Percentiles rank a stretch among this genome's conserved stretches.
Conservation (phyloP, 2,113 vertebrate species). For the Lucifuga dentata region DNA sequence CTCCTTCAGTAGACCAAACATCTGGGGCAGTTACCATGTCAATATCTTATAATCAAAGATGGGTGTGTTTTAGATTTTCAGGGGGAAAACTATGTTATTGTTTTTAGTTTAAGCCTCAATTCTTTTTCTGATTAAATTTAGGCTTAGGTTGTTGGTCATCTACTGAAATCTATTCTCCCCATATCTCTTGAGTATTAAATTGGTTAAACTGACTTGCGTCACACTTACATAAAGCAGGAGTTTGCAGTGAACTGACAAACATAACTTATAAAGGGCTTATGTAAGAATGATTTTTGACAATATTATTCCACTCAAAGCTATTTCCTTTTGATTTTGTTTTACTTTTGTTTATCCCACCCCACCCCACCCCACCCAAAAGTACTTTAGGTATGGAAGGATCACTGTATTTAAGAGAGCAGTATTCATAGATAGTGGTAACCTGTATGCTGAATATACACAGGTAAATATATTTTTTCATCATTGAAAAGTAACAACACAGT, state of each 20-base stretch:
- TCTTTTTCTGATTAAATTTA: background rate
- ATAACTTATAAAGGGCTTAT: background rate
- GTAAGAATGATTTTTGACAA: background rate
- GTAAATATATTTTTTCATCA: slow-evolving; percentile 26
- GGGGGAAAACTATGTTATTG: background rate
- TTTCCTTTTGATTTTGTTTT: background rate
- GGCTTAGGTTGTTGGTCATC: background rate
- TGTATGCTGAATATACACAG: slow-evolving; percentile 17
- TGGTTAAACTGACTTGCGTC: background rate
- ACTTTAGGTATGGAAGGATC: slow-evolving; percentile 14
- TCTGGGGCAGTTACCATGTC: too few relatives aligned
- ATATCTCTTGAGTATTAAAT: slow-evolving; percentile 1
- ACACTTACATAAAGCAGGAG: background rate
- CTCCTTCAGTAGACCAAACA: too few relatives aligned
- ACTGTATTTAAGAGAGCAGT: slow-evolving; percentile 43
- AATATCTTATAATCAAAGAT: too few relatives aligned
- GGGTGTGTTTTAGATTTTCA: background rate
- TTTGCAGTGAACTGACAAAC: background rate
- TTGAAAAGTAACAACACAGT: background rate
- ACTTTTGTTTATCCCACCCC: too few relatives aligned
- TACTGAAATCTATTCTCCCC: slow-evolving; percentile 5
- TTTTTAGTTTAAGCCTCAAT: too few relatives aligned
- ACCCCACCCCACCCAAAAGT: background rate
- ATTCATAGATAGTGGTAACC: slow-evolving; percentile 27
- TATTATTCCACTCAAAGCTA: background rate